Conservation (phyloP, 2,888 invertebrate species). For the Lasioglossum calceatum region DNA sequence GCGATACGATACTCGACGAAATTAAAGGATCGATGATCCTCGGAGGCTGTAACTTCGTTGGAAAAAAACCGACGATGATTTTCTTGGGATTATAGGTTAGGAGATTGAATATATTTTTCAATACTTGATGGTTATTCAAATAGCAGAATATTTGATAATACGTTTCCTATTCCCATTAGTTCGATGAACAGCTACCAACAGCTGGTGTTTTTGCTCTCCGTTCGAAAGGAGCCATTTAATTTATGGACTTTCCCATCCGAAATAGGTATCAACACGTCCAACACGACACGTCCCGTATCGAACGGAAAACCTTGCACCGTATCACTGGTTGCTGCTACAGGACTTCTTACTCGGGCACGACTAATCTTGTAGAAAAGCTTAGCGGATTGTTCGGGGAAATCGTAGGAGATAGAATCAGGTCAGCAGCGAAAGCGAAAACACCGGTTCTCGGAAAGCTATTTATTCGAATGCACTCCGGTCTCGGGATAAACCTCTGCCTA, state of each 20-base stretch:
- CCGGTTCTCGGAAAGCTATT: conserved; percentile 16
- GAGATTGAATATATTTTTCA: too few species aligned
- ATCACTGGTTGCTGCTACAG: conserved; percentile 6
- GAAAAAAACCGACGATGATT: neutral
- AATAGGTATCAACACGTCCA: neutral
- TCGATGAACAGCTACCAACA: neutral
- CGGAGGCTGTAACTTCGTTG: neutral
- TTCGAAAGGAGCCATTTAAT: neutral
- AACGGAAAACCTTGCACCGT: neutral
- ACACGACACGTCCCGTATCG: neutral
- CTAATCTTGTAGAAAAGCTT: conserved; percentile 21
- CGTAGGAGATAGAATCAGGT: conserved; percentile 14
- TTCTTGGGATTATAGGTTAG: neutral
- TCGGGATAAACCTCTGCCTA: neutral
- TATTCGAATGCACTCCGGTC: conserved; percentile 4
- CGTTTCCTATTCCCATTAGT: neutral
- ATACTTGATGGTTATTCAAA: too few species aligned
- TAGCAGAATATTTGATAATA: neutral
- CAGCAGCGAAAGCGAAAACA: conserved; percentile 15
- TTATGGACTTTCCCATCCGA: neutral
- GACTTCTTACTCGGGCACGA: neutral
- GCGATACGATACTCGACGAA: neutral
- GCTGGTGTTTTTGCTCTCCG: neutral
- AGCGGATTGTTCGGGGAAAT: conserved; percentile 15
- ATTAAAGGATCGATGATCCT: neutral